Conservation (phyloP, 2,113 vertebrate species). For the Actinemys pallida region DNA sequence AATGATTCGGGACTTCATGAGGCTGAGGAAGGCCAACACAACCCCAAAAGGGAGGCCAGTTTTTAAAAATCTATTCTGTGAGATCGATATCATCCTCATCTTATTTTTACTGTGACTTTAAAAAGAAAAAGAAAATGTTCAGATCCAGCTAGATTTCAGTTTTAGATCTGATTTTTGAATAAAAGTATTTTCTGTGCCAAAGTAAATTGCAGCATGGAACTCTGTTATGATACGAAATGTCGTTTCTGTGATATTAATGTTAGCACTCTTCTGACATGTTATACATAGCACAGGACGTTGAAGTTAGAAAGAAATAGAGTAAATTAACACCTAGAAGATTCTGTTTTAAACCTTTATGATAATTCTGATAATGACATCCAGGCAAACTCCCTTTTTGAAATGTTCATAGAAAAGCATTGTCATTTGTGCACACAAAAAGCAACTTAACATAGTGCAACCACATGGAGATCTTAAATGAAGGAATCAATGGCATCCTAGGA, state of each 20-base stretch:
- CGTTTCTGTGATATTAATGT: not conserved
- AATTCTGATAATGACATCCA: not conserved
- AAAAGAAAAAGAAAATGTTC: not conserved
- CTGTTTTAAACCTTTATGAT: not conserved
- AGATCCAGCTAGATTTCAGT: not conserved
- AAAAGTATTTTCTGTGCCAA: not conserved
- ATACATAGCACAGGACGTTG: not conserved
- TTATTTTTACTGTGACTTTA: not conserved
- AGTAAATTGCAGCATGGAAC: not conserved
- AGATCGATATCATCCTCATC: not conserved
- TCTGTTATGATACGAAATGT: not conserved
- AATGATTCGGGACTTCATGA: not conserved
- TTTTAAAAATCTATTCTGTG: constrained; percentile 11
- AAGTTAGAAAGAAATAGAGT: not conserved
- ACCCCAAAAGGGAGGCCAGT: not conserved
- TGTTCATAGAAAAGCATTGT: not conserved
- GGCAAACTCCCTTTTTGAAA: not conserved
- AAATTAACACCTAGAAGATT: not conserved
- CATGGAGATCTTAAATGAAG: not conserved
- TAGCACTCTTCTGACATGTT: not conserved
- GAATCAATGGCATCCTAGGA: not conserved
- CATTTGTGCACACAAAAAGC: not conserved
- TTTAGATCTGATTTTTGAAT: not conserved
- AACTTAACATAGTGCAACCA: not conserved
- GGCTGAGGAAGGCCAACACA: not conserved